Evolutionary conservation across 2,113 vertebrate species (phyloP).

Genomic region (Hyperoodon ampullatus): DNA sequence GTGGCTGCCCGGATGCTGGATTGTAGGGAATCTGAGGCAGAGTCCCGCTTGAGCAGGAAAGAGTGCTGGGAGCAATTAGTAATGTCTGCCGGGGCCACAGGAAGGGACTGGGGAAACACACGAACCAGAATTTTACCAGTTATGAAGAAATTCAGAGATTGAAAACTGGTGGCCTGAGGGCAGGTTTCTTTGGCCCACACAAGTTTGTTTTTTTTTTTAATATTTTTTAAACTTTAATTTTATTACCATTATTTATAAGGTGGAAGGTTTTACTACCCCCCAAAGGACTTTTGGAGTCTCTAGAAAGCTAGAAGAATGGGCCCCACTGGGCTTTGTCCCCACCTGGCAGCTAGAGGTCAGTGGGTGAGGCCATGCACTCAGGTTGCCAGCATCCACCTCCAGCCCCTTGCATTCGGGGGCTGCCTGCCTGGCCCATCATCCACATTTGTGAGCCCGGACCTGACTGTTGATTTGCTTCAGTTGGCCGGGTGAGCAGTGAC

Average conservation of each 20-base stretch:
- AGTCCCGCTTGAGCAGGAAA: neutral
- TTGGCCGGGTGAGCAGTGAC: fast-evolving
- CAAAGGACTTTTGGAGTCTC: neutral
- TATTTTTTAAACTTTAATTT: neutral
- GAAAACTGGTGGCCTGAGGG: neutral
- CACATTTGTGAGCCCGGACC: fast-evolving
- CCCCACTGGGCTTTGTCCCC: neutral
- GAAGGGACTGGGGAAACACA: fast-evolving
- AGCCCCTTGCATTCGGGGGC: fast-evolving
- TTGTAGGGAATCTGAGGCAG: neutral
- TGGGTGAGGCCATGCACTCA: neutral
- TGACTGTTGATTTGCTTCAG: neutral
- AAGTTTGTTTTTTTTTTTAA: neutral
- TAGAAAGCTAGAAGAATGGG: neutral
- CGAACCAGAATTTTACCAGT: fast-evolving
- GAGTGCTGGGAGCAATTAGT: neutral
- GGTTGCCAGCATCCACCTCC: fast-evolving
- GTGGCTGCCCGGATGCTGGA: neutral
- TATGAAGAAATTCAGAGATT: neutral
- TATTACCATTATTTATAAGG: neutral
- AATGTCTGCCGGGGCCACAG: neutral
- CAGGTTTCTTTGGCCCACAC: neutral
- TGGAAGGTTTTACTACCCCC: neutral
- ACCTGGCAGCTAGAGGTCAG: neutral
- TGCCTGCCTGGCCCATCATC: neutral